phyloP scores from a whole-genome alignment of 1,140 invertebrate species.

The Drosophila oshimai region DNA sequence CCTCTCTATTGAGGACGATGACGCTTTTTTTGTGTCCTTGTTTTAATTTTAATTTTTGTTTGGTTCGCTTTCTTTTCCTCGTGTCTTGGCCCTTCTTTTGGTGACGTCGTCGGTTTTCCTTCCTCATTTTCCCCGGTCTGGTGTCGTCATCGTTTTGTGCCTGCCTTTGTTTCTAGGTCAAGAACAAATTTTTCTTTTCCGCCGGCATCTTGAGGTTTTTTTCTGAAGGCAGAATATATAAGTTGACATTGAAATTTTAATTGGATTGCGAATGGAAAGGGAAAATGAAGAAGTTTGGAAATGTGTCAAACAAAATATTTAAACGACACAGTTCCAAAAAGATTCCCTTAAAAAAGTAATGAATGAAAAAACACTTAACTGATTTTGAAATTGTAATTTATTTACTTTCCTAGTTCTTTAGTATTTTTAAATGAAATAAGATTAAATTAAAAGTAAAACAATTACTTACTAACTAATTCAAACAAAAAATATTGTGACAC shows the following conservation, averaged over 20 bases:
- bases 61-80: constrained; percentile 68
- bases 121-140: constrained; percentile 27
- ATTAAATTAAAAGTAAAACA: too few species aligned
- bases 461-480: too few species aligned
- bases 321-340: too few species aligned
- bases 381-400: too few species aligned
- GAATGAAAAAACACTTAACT: too few species aligned
- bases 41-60: constrained; percentile 82
- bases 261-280: constrained; percentile 4
- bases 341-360: too few species aligned
- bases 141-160: constrained; percentile 70
- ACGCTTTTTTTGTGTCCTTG: constrained; percentile 67
- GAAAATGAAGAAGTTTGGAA: neutral
- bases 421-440: too few species aligned
- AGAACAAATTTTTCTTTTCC: constrained; percentile 66
- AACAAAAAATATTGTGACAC: too few species aligned
- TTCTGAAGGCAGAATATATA: neutral
- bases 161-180: constrained; percentile 80
- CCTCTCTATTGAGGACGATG: constrained; percentile 15
- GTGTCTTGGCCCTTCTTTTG: constrained; percentile 57
- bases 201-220: constrained; percentile 31
- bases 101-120: constrained; percentile 44
- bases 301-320: neutral
- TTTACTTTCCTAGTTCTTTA: too few species aligned
- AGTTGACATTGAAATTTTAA: constrained; percentile 58